Conservation (phyloP, 2,888 invertebrate genomes). For the Callosobruchus maculatus region DNA sequence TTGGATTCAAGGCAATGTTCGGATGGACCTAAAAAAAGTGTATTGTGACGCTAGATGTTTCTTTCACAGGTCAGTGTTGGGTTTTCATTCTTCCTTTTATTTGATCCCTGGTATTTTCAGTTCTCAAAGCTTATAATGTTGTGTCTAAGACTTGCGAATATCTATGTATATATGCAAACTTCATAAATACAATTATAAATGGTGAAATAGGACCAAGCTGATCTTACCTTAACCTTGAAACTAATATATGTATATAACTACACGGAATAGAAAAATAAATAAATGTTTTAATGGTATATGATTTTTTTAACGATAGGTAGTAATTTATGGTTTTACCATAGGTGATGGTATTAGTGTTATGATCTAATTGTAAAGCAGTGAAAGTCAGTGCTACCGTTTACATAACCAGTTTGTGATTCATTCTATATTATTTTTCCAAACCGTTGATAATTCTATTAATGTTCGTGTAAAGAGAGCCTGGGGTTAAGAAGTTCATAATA, state of each 20-base stretch:
- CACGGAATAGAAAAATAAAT: background rate
- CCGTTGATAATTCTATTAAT: no score
- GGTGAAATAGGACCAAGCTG: background rate
- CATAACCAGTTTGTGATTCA: background rate
- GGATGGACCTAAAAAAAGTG: no score
- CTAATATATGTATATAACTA: background rate
- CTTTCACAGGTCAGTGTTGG: no score
- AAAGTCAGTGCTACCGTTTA: background rate
- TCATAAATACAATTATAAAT: background rate
- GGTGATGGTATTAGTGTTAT: background rate
- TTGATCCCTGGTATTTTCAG: no score
- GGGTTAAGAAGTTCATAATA: no score
- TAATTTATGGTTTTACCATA: background rate
- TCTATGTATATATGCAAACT: background rate
- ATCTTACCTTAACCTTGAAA: background rate
- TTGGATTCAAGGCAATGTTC: no score
- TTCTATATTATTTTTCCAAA: background rate
- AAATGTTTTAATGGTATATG: background rate
- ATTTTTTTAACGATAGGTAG: background rate
- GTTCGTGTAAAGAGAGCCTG: no score
- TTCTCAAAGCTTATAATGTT: no score
- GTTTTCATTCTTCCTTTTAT: no score
- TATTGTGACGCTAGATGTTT: no score
- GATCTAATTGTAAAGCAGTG: background rate
- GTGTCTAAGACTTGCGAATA: no score